These are phyloP conservation scores for Plotosus lineatus DNA, from an alignment of 2,113 vertebrate genomes.

Conservation along the genomic window DNA sequence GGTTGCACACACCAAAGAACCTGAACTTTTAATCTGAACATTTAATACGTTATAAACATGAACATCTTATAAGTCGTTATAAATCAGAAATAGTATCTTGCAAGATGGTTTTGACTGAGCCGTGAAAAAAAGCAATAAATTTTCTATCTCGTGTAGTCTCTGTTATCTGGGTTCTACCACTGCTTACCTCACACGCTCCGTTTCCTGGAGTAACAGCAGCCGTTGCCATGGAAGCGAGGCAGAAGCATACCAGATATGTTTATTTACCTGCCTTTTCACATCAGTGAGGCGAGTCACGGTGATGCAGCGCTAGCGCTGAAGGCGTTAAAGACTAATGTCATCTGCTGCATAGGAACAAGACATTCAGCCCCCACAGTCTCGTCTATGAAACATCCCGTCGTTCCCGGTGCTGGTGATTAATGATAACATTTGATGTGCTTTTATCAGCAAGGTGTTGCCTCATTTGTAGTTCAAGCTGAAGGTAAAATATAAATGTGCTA, in stretches of 20 bases:
- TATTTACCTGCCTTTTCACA: conserved; percentile 47
- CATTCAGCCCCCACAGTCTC: not conserved
- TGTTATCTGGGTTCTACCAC: conserved; percentile 42
- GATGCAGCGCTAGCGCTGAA: conserved; percentile 11
- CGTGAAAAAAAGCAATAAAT: conserved; percentile 22
- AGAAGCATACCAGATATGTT: conserved; percentile 35
- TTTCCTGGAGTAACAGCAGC: conserved; percentile 41
- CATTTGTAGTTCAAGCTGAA: not conserved
- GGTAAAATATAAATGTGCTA: not conserved
- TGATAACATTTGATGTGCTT: not conserved
- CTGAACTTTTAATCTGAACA: not conserved
- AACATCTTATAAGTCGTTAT: conserved; percentile 26
- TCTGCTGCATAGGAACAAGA: conserved; percentile 4
- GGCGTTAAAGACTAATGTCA: conserved; percentile 4
- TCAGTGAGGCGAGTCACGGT: conserved; percentile 4
- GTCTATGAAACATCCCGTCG: not conserved
- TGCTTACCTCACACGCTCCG: conserved; percentile 47
- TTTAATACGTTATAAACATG: conserved; percentile 31
- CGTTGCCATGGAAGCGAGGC: conserved; percentile 48
- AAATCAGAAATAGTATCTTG: not conserved
- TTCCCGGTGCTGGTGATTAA: not conserved
- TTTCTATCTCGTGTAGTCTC: conserved; percentile 33
- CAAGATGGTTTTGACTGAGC: not conserved
- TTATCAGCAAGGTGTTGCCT: not conserved
- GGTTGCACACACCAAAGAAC: not conserved